Percentiles rank a stretch among this genome's conserved stretches.
Evolutionary conservation across 2,797 vertebrate genomes (phyloP).

Genomic region (Leontocebus nigricollis): DNA sequence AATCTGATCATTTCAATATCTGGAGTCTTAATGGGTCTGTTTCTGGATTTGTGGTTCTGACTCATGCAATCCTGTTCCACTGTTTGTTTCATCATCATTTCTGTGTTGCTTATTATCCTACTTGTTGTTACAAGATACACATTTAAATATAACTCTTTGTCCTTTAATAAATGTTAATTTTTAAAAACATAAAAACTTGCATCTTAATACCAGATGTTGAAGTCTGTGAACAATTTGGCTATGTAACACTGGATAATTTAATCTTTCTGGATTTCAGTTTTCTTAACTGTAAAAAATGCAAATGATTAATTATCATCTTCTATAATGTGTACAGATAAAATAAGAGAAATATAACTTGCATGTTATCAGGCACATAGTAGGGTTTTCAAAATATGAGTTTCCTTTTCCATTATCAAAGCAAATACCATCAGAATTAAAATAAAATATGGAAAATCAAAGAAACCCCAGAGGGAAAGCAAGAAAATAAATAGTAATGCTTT

Average conservation of each 20-base stretch:
- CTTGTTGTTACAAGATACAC: background rate
- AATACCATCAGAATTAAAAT: background rate
- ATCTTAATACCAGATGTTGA: background rate
- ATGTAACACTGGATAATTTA: background rate
- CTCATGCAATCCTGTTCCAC: background rate
- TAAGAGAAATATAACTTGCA: background rate
- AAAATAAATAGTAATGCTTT: background rate
- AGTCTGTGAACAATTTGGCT: background rate
- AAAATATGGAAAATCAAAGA: background rate
- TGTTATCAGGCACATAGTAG: background rate
- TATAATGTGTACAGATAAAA: background rate
- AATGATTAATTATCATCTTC: background rate
- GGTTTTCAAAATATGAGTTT: background rate
- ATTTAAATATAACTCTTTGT: background rate
- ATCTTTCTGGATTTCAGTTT: background rate
- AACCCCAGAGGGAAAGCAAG: background rate
- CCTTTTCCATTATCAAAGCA: constrained; percentile 7
- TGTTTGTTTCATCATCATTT: background rate
- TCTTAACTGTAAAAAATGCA: constrained; percentile 29
- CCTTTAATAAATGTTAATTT: background rate
- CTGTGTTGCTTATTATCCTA: background rate
- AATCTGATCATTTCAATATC: background rate
- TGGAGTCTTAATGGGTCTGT: background rate
- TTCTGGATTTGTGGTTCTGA: background rate
- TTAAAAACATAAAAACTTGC: background rate